Evolutionary conservation across 2,888 invertebrate species (phyloP).

Genomic region (Oasisia sp.): DNA sequence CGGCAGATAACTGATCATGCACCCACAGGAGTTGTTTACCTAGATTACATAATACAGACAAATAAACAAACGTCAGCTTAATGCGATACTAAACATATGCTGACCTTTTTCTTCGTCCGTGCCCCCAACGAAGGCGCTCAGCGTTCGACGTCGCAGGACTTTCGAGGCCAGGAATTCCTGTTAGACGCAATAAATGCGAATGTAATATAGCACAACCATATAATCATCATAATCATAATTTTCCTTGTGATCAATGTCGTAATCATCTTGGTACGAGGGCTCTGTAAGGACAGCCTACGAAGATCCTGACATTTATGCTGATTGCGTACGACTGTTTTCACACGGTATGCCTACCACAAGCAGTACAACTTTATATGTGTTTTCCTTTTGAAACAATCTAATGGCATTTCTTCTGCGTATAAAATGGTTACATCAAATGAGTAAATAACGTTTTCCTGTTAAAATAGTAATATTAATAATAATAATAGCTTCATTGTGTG

Average conservation of each 20-base stretch:
- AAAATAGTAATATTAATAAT: no score
- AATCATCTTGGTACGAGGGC: background rate
- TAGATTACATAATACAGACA: background rate
- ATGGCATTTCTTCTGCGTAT: no score
- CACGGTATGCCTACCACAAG: no score
- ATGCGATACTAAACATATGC: background rate
- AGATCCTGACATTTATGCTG: background rate
- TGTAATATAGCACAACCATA: background rate
- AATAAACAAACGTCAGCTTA: background rate
- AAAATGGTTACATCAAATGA: no score
- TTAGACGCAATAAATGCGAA: background rate
- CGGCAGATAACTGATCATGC: no score
- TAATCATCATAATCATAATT: background rate
- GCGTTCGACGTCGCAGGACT: constrained; percentile 33
- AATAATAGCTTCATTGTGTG: background rate
- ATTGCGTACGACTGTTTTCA: no score
- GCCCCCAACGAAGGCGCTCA: constrained; percentile 32
- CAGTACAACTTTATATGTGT: no score
- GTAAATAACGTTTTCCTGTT: no score
- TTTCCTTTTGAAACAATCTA: no score
- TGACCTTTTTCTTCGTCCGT: constrained; percentile 18
- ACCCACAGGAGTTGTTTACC: background rate
- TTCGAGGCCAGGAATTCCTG: constrained; percentile 30
- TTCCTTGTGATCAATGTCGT: background rate
- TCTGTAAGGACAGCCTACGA: background rate